Percentiles rank a stretch among this genome's conserved stretches.
Evolutionary conservation across 1,140 invertebrate species (phyloP).

Genomic region (Cephus cinctus): DNA sequence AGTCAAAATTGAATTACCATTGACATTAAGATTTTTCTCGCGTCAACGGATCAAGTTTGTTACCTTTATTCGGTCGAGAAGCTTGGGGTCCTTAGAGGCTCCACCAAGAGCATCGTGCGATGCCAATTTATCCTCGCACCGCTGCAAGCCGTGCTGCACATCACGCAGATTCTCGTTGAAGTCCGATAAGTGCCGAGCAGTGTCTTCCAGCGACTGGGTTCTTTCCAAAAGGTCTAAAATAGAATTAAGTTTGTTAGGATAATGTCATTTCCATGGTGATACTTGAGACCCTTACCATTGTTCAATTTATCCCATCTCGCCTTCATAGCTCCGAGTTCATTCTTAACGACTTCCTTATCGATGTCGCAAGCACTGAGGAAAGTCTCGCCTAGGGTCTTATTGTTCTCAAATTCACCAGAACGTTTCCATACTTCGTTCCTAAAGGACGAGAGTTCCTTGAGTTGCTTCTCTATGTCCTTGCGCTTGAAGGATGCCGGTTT

Average conservation of each 20-base stretch:
- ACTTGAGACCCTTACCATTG: constrained; percentile 74
- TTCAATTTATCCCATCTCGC: constrained; percentile 89
- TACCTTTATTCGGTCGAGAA: constrained; percentile 78
- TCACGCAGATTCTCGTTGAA: constrained; percentile 84
- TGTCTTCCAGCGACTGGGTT: constrained; percentile 81
- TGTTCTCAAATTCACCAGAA: constrained; percentile 89
- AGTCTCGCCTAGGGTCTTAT: constrained; percentile 79
- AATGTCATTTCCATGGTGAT: too few relatives aligned
- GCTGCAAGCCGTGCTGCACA: constrained; percentile 75
- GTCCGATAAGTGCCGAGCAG: constrained; percentile 76
- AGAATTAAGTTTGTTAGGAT: constrained; percentile 19
- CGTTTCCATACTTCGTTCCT: constrained; percentile 91
- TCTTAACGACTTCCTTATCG: constrained; percentile 86
- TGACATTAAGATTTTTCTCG: neutral
- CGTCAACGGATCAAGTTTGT: too few relatives aligned
- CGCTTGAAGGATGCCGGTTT: constrained; percentile 79
- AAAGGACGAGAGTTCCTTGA: constrained; percentile 86
- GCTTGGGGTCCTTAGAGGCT: constrained; percentile 76
- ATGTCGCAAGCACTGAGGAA: constrained; percentile 84
- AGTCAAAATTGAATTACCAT: neutral
- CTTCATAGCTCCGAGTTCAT: constrained; percentile 77
- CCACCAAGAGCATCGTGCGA: constrained; percentile 79
- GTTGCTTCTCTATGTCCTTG: constrained; percentile 83
- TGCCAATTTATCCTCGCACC: constrained; percentile 84
- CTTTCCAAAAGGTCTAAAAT: constrained; percentile 57